phyloP scores from a whole-genome alignment of 2,113 vertebrate species.

The Engystomops pustulosus region DNA sequence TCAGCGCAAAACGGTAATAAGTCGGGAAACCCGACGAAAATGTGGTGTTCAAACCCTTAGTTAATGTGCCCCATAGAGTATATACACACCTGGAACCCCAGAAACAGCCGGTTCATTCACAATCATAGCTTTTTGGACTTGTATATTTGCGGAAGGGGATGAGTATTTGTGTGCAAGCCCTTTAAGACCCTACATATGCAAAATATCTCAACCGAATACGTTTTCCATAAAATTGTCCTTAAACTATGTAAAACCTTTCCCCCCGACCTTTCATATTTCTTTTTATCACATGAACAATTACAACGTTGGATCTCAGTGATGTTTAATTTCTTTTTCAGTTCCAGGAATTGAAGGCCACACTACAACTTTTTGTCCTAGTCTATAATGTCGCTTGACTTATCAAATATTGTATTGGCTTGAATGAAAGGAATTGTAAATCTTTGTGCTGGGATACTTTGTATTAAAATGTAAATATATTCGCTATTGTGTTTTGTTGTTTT shows the following conservation, averaged over 20 bases:
- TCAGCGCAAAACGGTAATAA: no score
- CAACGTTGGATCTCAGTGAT: neutral
- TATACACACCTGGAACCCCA: no score
- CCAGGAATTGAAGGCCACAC: neutral
- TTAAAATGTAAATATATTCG: slow-evolving; percentile 29
- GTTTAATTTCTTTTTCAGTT: neutral
- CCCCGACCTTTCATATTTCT: neutral
- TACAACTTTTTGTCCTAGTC: neutral
- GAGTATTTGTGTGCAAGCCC: no score
- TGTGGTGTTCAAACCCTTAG: no score
- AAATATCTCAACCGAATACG: no score
- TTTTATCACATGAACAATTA: neutral
- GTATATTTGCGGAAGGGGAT: no score
- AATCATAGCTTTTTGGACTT: no score
- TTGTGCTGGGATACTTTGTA: neutral
- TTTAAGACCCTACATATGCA: no score
- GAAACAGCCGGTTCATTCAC: no score
- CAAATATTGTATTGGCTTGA: slow-evolving; percentile 5
- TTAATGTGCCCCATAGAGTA: no score
- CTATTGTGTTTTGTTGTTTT: neutral
- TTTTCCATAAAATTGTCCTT: neutral
- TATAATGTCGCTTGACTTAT: neutral
- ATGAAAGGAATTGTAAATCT: neutral
- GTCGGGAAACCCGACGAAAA: no score
- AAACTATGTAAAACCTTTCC: slow-evolving; percentile 8